Evolutionary conservation across 2,888 invertebrate species (phyloP).

Genomic region (Heliconius hortense): DNA sequence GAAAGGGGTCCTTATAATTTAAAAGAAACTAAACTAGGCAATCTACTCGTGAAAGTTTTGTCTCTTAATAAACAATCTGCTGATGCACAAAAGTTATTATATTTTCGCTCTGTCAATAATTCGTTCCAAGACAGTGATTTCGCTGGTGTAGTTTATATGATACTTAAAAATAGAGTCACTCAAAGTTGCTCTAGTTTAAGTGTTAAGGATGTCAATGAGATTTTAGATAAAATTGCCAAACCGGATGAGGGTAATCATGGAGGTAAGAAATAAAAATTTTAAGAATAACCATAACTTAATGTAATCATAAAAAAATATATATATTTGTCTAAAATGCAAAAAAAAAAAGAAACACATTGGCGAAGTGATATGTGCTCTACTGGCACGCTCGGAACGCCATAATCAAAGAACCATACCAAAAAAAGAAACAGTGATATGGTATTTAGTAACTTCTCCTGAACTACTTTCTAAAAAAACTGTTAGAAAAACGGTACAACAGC

Average conservation of each 20-base stretch:
- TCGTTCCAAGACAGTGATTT: slow-evolving; percentile 85
- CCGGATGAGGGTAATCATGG: slow-evolving; percentile 84
- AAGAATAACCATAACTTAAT: neutral
- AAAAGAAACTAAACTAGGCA: slow-evolving; percentile 88
- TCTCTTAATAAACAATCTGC: slow-evolving; percentile 85
- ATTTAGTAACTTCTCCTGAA: too few relatives aligned
- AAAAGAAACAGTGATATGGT: too few relatives aligned
- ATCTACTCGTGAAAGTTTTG: slow-evolving; percentile 87
- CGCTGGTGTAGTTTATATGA: slow-evolving; percentile 88
- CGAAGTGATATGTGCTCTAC: too few relatives aligned
- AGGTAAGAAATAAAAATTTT: slow-evolving; percentile 60
- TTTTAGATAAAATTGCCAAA: slow-evolving; percentile 88
- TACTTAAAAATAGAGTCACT: slow-evolving; percentile 83
- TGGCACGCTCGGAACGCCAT: too few relatives aligned
- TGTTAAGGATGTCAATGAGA: slow-evolving; percentile 86
- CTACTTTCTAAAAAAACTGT: too few relatives aligned
- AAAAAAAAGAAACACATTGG: too few relatives aligned
- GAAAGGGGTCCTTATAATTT: slow-evolving; percentile 91
- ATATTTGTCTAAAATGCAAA: neutral
- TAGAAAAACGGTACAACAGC: too few relatives aligned
- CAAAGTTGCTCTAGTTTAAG: slow-evolving; percentile 76
- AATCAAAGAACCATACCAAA: too few relatives aligned
- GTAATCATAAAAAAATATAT: neutral
- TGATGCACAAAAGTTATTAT: slow-evolving; percentile 68
- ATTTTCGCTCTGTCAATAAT: slow-evolving; percentile 74